A percentile compares a stretch with the other conserved stretches of the same genome.
Conservation (phyloP, 1,140 invertebrate genomes). For the Planococcus citri region DNA sequence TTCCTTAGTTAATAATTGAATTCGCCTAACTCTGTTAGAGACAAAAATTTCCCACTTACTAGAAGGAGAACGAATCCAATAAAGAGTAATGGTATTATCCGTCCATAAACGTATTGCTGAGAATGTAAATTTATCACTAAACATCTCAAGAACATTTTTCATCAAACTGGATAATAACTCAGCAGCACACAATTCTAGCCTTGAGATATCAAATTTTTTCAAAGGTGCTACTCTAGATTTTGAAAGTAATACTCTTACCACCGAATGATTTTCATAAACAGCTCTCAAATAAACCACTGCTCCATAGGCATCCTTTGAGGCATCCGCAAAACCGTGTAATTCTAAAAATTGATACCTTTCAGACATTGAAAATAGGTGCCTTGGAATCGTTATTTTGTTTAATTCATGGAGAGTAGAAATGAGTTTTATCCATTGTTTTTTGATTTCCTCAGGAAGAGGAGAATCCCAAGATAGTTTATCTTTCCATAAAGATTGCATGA, state of each 20-base stretch:
- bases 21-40: slow-evolving; percentile 32
- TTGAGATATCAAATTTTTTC: slow-evolving; percentile 31
- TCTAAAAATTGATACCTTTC: slow-evolving; percentile 21
- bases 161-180: slow-evolving; percentile 28
- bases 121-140: background rate
- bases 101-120: slow-evolving; percentile 25
- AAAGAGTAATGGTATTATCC: slow-evolving; percentile 33
- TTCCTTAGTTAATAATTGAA: slow-evolving; percentile 28
- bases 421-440: slow-evolving; percentile 28
- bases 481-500: too few relatives aligned
- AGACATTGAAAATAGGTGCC: slow-evolving; percentile 16
- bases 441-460: slow-evolving; percentile 28
- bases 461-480: slow-evolving; percentile 36
- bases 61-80: slow-evolving; percentile 32
- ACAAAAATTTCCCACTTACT: slow-evolving; percentile 33
- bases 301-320: slow-evolving; percentile 29
- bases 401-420: slow-evolving; percentile 25
- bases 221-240: slow-evolving; percentile 33
- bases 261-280: slow-evolving; percentile 29
- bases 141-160: background rate
- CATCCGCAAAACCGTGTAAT: slow-evolving; percentile 32
- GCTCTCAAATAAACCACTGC: slow-evolving; percentile 26
- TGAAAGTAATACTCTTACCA: slow-evolving; percentile 28
- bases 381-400: slow-evolving; percentile 25
- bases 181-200: slow-evolving; percentile 34